Evolutionary conservation across 2,888 invertebrate genomes (phyloP).

Genomic region (Orthosia gracilis): DNA sequence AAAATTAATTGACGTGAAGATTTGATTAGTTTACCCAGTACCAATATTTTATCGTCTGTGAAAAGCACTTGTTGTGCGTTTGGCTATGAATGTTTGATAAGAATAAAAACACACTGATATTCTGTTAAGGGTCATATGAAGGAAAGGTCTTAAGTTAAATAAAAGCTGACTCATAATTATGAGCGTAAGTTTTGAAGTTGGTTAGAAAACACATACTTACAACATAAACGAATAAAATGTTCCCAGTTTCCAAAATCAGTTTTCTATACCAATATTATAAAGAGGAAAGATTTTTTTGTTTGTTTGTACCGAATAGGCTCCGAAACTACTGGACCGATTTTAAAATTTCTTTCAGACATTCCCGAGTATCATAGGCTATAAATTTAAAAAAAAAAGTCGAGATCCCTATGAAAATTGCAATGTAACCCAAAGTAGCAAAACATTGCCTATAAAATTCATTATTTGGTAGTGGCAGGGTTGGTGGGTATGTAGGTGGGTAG

Average conservation of each 20-base stretch:
- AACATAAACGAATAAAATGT: neutral
- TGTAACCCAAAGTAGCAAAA: no score
- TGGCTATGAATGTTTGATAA: constrained; percentile 60
- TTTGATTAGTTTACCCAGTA: constrained; percentile 33
- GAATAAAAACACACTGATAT: constrained; percentile 11
- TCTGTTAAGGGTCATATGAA: constrained; percentile 19
- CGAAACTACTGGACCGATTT: no score
- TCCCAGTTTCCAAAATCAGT: neutral
- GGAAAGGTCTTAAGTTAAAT: constrained; percentile 25
- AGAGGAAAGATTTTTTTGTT: no score
- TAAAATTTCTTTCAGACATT: no score
- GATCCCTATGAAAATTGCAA: no score
- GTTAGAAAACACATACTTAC: neutral
- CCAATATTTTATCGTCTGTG: constrained; percentile 46
- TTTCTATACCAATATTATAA: no score
- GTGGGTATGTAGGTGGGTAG: no score
- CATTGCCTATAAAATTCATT: no score
- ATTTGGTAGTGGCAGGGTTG: no score
- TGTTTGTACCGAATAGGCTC: no score
- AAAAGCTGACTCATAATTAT: neutral
- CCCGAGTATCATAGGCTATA: no score
- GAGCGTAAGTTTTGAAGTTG: neutral
- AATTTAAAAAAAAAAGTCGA: no score
- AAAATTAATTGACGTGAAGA: constrained; percentile 25
- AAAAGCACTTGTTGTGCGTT: constrained; percentile 41